phyloP scores from a whole-genome alignment of 2,888 invertebrate species.

The Autographa pulchrina region DNA sequence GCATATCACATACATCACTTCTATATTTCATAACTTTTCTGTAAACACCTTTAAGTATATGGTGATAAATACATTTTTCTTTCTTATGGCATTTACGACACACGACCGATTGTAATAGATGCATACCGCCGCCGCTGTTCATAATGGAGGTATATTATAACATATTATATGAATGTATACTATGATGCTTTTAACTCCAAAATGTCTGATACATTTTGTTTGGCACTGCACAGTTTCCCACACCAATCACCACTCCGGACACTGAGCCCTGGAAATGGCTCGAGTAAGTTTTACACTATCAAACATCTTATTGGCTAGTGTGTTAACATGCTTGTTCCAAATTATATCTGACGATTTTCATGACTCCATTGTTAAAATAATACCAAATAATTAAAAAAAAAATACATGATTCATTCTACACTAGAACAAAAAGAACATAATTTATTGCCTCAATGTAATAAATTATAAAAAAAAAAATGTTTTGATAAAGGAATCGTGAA shows the following conservation, averaged over 20 bases:
- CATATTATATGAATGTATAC: slow-evolving; percentile 34
- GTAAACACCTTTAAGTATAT: too few relatives aligned
- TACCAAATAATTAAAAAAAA: neutral
- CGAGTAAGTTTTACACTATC: slow-evolving; percentile 91
- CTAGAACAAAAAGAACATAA: too few relatives aligned
- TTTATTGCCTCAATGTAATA: too few relatives aligned
- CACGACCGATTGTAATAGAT: slow-evolving; percentile 51
- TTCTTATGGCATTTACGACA: neutral
- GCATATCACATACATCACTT: too few relatives aligned
- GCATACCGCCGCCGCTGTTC: slow-evolving; percentile 52
- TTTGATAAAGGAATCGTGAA: slow-evolving; percentile 4
- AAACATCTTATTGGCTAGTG: slow-evolving; percentile 56
- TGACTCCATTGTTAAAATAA: neutral
- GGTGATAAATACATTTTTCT: neutral
- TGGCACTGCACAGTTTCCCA: slow-evolving; percentile 93
- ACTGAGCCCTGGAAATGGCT: slow-evolving; percentile 97
- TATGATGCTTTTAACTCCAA: slow-evolving; percentile 45
- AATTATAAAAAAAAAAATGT: neutral
- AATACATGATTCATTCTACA: too few relatives aligned
- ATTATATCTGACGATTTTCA: neutral
- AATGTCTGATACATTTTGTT: slow-evolving; percentile 74
- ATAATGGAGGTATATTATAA: slow-evolving; percentile 54
- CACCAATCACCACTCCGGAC: slow-evolving; percentile 96
- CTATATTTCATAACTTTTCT: too few relatives aligned
- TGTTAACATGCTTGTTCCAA: slow-evolving; percentile 57